These are phyloP conservation scores for Conus betulinus DNA, from an alignment of 1,140 invertebrate genomes.

Conservation along the genomic window DNA sequence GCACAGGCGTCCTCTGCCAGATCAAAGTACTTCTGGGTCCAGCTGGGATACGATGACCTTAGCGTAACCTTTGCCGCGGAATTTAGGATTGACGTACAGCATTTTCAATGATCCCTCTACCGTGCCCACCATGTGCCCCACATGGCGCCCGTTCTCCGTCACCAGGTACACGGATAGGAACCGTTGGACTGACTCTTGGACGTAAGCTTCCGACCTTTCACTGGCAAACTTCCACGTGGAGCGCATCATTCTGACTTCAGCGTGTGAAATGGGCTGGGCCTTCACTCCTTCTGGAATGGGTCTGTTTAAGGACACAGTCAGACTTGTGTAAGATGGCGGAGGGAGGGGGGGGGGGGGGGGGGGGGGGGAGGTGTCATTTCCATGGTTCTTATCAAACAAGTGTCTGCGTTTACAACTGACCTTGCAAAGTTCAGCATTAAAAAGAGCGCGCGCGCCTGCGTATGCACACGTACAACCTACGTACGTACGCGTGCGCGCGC, in stretches of 20 bases:
- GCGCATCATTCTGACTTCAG: neutral
- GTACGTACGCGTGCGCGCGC: too few species aligned
- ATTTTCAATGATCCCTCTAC: slow-evolving; percentile 1
- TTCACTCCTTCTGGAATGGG: slow-evolving; percentile 26
- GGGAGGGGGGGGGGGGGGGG: too few species aligned
- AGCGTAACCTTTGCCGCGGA: slow-evolving; percentile 23
- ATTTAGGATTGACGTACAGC: slow-evolving; percentile 22
- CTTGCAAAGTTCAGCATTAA: too few species aligned
- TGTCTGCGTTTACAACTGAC: too few species aligned
- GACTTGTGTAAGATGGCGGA: too few species aligned
- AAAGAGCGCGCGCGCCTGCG: too few species aligned
- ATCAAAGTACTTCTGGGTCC: neutral
- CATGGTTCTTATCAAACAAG: too few species aligned
- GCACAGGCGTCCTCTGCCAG: neutral
- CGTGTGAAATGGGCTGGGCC: neutral
- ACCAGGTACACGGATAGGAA: neutral
- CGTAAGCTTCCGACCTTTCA: neutral
- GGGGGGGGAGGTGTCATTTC: too few species aligned
- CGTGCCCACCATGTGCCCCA: slow-evolving; percentile 17
- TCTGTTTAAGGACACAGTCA: neutral
- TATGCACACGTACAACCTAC: too few species aligned
- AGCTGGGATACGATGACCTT: slow-evolving; percentile 25
- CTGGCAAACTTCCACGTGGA: slow-evolving; percentile 11
- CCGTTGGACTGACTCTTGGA: neutral
- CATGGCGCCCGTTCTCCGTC: neutral